Evolutionary conservation across 2,888 invertebrate genomes (phyloP).

Genomic region (Tipula vernalis): DNA sequence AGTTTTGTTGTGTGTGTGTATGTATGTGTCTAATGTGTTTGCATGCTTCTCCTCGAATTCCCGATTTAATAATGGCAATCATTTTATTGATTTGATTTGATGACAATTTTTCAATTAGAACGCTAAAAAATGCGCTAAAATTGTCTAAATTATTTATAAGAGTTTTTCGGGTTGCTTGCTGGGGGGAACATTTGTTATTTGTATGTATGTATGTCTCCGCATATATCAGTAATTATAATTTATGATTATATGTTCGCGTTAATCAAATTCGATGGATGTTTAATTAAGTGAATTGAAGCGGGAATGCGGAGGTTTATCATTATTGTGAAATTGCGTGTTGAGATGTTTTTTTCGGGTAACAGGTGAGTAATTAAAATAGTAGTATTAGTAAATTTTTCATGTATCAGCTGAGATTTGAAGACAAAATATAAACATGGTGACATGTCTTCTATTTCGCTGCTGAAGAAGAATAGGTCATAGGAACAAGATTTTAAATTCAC

Average conservation of each 20-base stretch:
- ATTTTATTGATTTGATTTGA: constrained; percentile 1
- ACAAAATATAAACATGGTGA: no score
- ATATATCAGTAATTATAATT: background rate
- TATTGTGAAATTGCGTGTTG: background rate
- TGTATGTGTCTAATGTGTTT: background rate
- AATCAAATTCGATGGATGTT: background rate
- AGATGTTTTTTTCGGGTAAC: background rate
- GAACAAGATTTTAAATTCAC: no score
- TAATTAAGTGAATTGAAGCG: background rate
- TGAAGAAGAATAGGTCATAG: no score
- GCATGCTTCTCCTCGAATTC: background rate
- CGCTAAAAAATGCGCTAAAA: background rate
- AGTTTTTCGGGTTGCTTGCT: background rate
- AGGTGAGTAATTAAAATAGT: no score
- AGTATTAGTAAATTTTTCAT: no score
- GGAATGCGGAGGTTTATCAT: background rate
- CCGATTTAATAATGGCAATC: background rate
- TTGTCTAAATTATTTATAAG: background rate
- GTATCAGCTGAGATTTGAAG: no score
- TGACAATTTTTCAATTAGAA: background rate
- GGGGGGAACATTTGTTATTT: background rate
- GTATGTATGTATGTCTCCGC: background rate
- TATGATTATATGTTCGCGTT: background rate
- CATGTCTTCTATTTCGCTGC: no score
- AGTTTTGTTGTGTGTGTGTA: background rate